Conservation (phyloP, 2,113 vertebrate species). For the Candoia aspera region DNA sequence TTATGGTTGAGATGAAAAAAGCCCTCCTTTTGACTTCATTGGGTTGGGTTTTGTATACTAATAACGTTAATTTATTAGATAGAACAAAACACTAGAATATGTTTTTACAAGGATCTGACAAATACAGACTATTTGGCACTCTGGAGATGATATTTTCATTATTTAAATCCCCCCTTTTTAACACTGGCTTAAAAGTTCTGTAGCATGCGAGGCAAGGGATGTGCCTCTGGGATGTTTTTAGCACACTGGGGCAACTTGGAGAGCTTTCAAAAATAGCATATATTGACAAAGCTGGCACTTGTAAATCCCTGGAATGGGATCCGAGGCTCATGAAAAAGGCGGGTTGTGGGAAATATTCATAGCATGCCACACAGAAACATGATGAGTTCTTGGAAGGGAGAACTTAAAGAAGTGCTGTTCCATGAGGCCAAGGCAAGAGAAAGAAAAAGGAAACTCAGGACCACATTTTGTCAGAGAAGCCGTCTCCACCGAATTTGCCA, state of each 20-base stretch:
- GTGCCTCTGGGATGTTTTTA: too few relatives aligned
- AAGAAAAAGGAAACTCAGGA: not conserved
- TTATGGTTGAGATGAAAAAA: conserved; percentile 12
- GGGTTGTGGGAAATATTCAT: conserved; percentile 28
- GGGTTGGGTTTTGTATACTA: conserved; percentile 34
- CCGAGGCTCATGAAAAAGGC: conserved; percentile 23
- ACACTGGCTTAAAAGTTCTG: conserved; percentile 35
- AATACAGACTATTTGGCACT: not conserved
- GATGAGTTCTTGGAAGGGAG: conserved; percentile 28
- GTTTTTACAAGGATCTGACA: conserved; percentile 26
- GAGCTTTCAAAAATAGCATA: conserved; percentile 37
- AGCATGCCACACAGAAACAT: conserved; percentile 14
- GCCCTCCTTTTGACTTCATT: conserved; percentile 14
- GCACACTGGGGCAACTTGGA: conserved; percentile 41
- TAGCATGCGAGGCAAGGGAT: conserved; percentile 45
- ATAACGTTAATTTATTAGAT: conserved; percentile 33
- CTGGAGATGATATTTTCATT: conserved; percentile 44
- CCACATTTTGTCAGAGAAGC: not conserved
- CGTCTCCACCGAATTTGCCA: not conserved
- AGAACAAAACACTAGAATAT: not conserved
- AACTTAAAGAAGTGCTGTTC: conserved; percentile 24
- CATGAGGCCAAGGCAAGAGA: not conserved
- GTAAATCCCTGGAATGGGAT: conserved; percentile 52
- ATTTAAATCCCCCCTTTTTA: not conserved
- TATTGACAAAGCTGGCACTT: conserved; percentile 52